Evolutionary conservation across 2,113 vertebrate species (phyloP).

Genomic region (Oostethus manadensis): DNA sequence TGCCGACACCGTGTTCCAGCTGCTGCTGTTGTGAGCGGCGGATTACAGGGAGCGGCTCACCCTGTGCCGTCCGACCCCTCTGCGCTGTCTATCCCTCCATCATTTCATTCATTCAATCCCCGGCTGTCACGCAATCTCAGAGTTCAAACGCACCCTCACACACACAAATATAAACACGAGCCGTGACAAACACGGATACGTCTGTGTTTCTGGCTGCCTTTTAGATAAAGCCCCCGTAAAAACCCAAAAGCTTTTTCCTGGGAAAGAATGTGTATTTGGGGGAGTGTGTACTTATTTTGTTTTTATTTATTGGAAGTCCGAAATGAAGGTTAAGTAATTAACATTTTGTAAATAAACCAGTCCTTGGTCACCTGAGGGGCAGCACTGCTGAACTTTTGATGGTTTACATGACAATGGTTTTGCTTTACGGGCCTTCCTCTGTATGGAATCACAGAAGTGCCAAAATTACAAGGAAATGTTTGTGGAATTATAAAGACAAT

Average conservation of each 20-base stretch:
- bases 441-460: no score
- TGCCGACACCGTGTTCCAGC: conserved; percentile 49
- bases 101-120: conserved; percentile 56
- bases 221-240: not conserved
- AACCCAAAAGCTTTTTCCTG: not conserved
- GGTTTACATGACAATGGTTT: no score
- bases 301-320: no score
- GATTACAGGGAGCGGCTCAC: conserved; percentile 50
- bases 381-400: no score
- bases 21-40: conserved; percentile 40
- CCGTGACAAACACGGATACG: not conserved
- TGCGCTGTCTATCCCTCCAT: conserved; percentile 42
- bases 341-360: no score
- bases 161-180: not conserved
- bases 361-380: no score
- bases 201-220: not conserved
- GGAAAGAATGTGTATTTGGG: not conserved
- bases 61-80: conserved; percentile 38
- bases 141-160: not conserved
- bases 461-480: no score
- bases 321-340: no score
- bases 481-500: no score
- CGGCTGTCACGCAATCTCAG: conserved; percentile 44
- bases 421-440: no score
- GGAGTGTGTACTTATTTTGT: not conserved